These are phyloP conservation scores for Xiphophorus hellerii DNA, from an alignment of 2,113 vertebrate species.

Conservation along the genomic window DNA sequence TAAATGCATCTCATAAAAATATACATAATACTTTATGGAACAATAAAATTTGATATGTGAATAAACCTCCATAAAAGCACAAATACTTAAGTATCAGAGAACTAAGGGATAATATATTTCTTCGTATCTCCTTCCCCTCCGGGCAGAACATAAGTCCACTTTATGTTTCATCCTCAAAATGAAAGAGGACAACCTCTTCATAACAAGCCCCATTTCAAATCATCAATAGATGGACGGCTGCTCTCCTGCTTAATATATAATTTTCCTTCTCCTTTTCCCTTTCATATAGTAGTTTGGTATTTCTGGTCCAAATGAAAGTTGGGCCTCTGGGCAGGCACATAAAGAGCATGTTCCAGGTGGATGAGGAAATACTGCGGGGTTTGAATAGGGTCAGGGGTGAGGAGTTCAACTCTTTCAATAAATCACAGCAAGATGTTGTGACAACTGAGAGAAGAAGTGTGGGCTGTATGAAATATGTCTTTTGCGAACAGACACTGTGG, in stretches of 20 bases:
- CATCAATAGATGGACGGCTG: conserved; percentile 56
- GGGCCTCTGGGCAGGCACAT: conserved; percentile 64
- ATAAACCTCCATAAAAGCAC: no score
- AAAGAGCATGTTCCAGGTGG: conserved; percentile 76
- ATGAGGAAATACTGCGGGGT: conserved; percentile 61
- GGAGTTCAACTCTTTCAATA: conserved; percentile 75
- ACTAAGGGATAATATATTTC: conserved; percentile 20
- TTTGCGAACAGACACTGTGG: conserved; percentile 46
- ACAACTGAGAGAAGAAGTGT: conserved; percentile 66
- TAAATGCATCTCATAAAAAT: no score
- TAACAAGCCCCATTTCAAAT: conserved; percentile 53
- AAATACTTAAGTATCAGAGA: no score
- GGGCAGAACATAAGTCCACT: conserved; percentile 21
- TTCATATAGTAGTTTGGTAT: conserved; percentile 65
- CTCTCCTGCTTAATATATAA: conserved; percentile 46
- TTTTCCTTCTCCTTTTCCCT: conserved; percentile 58
- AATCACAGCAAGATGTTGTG: conserved; percentile 74
- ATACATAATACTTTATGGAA: no score
- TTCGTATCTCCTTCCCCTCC: conserved; percentile 53
- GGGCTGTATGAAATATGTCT: conserved; percentile 61
- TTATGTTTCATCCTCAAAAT: conserved; percentile 53
- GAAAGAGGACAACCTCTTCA: conserved; percentile 64
- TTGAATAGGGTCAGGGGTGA: conserved; percentile 77
- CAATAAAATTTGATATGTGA: no score
- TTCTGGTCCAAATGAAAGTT: conserved; percentile 63